Evolutionary conservation across 1,140 invertebrate genomes (phyloP).

Genomic region (Oncopodura yosiiana): DNA sequence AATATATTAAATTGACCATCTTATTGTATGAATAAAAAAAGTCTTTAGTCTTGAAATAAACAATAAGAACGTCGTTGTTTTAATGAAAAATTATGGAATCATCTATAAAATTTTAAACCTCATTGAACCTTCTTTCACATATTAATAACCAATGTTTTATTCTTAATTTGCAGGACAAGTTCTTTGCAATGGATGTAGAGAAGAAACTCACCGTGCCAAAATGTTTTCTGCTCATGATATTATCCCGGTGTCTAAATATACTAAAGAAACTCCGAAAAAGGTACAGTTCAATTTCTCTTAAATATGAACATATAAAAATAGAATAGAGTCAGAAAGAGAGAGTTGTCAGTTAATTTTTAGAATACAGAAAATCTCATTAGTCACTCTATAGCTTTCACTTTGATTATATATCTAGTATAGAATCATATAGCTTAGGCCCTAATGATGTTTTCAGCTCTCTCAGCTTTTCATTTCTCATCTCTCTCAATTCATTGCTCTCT

Average conservation of each 20-base stretch:
- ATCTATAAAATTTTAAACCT: neutral
- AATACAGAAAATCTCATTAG: neutral
- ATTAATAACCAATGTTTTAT: neutral
- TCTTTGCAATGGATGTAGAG: constrained; percentile 55
- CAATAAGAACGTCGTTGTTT: too few species aligned
- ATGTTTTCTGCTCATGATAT: constrained; percentile 64
- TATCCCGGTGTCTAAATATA: constrained; percentile 58
- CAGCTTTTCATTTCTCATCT: too few species aligned
- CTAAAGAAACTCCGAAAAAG: constrained; percentile 52
- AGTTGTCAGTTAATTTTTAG: too few species aligned
- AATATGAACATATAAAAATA: too few species aligned
- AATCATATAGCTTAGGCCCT: too few species aligned
- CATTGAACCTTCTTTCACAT: neutral
- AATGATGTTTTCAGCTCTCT: too few species aligned
- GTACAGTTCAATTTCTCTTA: constrained; percentile 39
- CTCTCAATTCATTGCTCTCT: too few species aligned
- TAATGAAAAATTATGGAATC: neutral
- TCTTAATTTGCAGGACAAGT: constrained; percentile 51
- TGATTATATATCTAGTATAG: too few species aligned
- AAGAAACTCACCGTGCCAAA: constrained; percentile 60
- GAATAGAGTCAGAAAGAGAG: neutral
- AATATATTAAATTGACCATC: too few species aligned
- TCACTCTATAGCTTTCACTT: neutral
- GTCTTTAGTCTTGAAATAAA: too few species aligned
- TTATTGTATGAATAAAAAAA: too few species aligned